Percentiles rank a stretch among this genome's conserved stretches.
Conservation (phyloP, 1,140 invertebrate species). For the Drosophila persimilis region DNA sequence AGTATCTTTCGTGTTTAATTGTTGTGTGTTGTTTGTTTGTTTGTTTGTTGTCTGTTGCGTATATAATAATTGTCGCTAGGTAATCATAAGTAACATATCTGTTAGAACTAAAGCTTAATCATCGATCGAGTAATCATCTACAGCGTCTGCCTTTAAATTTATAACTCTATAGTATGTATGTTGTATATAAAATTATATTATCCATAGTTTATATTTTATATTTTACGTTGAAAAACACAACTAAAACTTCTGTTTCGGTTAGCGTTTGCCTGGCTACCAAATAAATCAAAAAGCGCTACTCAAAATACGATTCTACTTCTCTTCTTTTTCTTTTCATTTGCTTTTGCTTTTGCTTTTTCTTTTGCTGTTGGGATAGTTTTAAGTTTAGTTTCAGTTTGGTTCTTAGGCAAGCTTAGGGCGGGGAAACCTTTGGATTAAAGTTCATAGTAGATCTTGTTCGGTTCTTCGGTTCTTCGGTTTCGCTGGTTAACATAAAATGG, state of each 20-base stretch:
- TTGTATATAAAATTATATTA: conserved; percentile 72
- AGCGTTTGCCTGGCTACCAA: conserved; percentile 53
- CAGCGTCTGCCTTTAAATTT: conserved; percentile 79
- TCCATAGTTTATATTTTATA: conserved; percentile 48
- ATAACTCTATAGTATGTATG: conserved; percentile 57
- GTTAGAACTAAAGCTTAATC: conserved; percentile 71
- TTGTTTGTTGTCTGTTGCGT: conserved; percentile 59
- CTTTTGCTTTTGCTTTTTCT: conserved; percentile 3
- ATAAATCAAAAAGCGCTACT: conserved; percentile 48
- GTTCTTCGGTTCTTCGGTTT: conserved; percentile 16
- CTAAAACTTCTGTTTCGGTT: conserved; percentile 41
- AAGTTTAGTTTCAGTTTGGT: conserved; percentile 11
- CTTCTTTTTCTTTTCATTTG: conserved; percentile 24
- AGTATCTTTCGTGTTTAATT: conserved; percentile 36
- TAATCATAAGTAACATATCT: conserved; percentile 55
- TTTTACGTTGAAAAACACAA: conserved; percentile 55
- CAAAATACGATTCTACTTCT: conserved; percentile 50
- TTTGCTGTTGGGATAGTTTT: conserved; percentile 21
- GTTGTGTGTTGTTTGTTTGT: conserved; percentile 19
- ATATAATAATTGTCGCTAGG: conserved; percentile 75
- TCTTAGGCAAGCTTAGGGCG: conserved; percentile 53
- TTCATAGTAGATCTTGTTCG: conserved; percentile 20
- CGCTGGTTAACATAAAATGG: conserved; percentile 22
- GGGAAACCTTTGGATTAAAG: conserved; percentile 41
- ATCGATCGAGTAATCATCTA: conserved; percentile 61